Conservation (phyloP, 2,797 vertebrate genomes). For the Coendou prehensilis region DNA sequence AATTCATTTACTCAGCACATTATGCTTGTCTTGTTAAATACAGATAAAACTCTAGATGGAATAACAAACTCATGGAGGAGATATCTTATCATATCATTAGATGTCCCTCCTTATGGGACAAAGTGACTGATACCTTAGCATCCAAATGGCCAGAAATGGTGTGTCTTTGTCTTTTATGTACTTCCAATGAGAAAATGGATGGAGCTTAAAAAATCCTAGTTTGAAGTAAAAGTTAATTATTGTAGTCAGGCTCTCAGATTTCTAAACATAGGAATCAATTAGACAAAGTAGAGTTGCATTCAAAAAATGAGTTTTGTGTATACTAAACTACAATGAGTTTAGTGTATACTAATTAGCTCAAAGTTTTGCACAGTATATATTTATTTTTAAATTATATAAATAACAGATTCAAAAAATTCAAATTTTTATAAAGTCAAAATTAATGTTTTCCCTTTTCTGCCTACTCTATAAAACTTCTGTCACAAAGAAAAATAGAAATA, state of each 20-base stretch:
- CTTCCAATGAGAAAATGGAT: neutral
- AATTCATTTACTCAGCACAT: neutral
- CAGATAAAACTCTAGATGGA: neutral
- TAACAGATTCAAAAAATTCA: neutral
- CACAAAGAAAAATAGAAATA: neutral
- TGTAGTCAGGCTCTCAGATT: neutral
- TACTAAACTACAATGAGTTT: accelerated
- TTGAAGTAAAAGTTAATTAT: neutral
- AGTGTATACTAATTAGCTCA: neutral
- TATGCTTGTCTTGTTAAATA: no score
- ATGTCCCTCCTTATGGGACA: no score
- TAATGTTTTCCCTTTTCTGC: neutral
- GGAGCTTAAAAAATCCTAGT: neutral
- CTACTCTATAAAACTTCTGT: neutral
- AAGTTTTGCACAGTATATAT: neutral
- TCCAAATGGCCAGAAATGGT: neutral
- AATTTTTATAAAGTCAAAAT: neutral
- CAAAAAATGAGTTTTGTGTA: neutral
- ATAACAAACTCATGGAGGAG: neutral
- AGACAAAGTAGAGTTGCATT: neutral
- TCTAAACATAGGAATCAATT: neutral
- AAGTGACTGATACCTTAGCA: neutral
- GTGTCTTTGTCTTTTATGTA: neutral
- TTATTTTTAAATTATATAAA: neutral
- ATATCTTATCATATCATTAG: neutral